Evolutionary conservation across 2,797 vertebrate species (phyloP).

Genomic region (Oophaga sylvatica): DNA sequence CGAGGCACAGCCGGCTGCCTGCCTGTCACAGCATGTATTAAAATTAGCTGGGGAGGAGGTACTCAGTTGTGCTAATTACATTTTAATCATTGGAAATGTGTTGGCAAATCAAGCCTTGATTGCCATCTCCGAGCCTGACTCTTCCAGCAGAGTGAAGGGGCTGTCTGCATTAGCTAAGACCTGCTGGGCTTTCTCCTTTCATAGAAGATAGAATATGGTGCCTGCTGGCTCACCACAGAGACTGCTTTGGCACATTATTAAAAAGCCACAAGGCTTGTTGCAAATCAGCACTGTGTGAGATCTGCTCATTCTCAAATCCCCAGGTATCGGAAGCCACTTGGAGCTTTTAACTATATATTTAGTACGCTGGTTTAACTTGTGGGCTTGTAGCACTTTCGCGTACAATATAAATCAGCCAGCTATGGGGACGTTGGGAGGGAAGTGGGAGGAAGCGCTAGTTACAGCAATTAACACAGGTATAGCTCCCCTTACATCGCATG

Average conservation of each 20-base stretch:
- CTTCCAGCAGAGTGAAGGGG: constrained; percentile 88
- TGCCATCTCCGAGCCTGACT: constrained; percentile 94
- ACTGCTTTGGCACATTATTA: constrained; percentile 89
- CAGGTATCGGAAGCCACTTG: constrained; percentile 76
- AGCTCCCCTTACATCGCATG: constrained; percentile 26
- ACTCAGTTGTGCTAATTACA: constrained; percentile 99
- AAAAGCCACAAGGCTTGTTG: constrained; percentile 85
- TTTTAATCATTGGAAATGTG: constrained; percentile 99
- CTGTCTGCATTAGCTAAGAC: constrained; percentile 78
- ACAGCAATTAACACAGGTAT: constrained; percentile 50
- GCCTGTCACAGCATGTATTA: constrained; percentile 98
- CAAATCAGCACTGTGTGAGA: constrained; percentile 83
- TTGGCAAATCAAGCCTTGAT: constrained; percentile 99
- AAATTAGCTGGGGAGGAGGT: constrained; percentile 99
- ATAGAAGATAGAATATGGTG: constrained; percentile 82
- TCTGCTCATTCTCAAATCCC: constrained; percentile 84
- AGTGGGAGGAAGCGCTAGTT: constrained; percentile 12
- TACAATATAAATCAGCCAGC: constrained; percentile 54
- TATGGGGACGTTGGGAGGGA: constrained; percentile 60
- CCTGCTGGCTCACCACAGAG: constrained; percentile 82
- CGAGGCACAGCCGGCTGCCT: constrained; percentile 90
- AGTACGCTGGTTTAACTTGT: constrained; percentile 67
- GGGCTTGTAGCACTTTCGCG: constrained; percentile 70
- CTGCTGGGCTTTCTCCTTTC: constrained; percentile 80
- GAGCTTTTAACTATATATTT: constrained; percentile 77